Conservation (phyloP, 1,140 invertebrate genomes). For the Battus philenor region DNA sequence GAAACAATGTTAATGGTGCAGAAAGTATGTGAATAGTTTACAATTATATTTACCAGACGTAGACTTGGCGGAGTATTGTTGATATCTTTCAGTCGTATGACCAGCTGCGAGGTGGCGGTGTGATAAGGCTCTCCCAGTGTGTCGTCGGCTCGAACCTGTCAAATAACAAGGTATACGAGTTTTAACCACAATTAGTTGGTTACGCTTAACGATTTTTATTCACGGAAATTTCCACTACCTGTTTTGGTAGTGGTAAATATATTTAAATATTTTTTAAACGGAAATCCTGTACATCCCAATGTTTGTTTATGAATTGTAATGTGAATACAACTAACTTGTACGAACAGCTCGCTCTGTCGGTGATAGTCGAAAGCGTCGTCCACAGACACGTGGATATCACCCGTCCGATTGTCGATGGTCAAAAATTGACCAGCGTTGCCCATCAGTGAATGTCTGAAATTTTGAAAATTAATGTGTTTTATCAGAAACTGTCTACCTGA, state of each 20-base stretch:
- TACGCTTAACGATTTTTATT: too few relatives aligned
- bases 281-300: not conserved
- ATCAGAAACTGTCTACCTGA: too few relatives aligned
- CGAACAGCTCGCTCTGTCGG: conserved; percentile 71
- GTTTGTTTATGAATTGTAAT: too few relatives aligned
- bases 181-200: not conserved
- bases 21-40: too few relatives aligned
- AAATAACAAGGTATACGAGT: too few relatives aligned
- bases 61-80: conserved; percentile 78
- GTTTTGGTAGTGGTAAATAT: not conserved
- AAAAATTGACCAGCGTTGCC: conserved; percentile 59
- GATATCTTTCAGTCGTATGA: conserved; percentile 75
- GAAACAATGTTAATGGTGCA: too few relatives aligned
- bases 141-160: conserved; percentile 71
- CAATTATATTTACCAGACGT: conserved; percentile 35
- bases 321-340: conserved; percentile 77
- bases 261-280: conserved; percentile 9
- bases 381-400: conserved; percentile 63
- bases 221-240: not conserved
- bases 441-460: conserved; percentile 65
- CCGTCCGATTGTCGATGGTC: conserved; percentile 61
- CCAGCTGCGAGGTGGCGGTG: conserved; percentile 68
- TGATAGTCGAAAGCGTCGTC: conserved; percentile 77
- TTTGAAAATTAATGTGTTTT: too few relatives aligned
- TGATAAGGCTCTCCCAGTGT: conserved; percentile 58